Evolutionary conservation across 2,888 invertebrate species (phyloP).

Genomic region (Cerastoderma edule): DNA sequence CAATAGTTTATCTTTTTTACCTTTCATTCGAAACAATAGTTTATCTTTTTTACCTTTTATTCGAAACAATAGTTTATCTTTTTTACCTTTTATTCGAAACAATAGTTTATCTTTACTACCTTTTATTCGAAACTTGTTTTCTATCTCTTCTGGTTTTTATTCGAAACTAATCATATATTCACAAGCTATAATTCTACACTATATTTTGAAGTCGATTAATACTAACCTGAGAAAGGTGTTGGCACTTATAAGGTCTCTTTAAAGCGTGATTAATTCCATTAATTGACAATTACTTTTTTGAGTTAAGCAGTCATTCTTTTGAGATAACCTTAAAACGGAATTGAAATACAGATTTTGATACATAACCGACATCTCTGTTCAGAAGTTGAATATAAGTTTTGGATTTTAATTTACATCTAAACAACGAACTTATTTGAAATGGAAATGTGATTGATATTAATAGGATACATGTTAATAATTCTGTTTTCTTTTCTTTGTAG

Average conservation of each 20-base stretch:
- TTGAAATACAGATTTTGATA: not conserved
- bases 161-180: too few species aligned
- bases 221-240: too few species aligned
- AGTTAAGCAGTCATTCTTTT: not conserved
- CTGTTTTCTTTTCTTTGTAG: constrained; percentile 2
- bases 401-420: not conserved
- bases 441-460: too few species aligned
- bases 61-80: not conserved
- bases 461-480: not conserved
- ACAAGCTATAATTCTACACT: too few species aligned
- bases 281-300: too few species aligned
- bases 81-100: not conserved
- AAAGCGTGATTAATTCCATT: too few species aligned
- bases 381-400: not conserved
- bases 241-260: too few species aligned
- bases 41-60: not conserved
- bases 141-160: not conserved
- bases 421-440: too few species aligned
- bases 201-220: too few species aligned
- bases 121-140: not conserved
- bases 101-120: not conserved
- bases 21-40: not conserved
- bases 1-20: not conserved
- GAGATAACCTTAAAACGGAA: not conserved
- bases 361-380: not conserved